A percentile compares a stretch with the other conserved stretches of the same genome.
Evolutionary conservation across 2,113 vertebrate species (phyloP).

Genomic region (Xerus inauris): DNA sequence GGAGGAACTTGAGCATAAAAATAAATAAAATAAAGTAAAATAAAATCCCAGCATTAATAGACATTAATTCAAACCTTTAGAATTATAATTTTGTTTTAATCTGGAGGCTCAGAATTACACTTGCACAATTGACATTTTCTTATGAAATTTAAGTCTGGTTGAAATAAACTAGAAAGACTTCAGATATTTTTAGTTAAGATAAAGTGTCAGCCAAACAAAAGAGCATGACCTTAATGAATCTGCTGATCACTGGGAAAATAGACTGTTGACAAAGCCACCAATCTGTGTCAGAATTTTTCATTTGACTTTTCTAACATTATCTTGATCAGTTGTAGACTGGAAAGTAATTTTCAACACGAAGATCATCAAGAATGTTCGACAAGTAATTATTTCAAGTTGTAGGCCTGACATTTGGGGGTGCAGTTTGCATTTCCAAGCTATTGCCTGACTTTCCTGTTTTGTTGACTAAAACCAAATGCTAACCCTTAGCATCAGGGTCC

Average conservation of each 20-base stretch:
- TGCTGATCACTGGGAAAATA: background rate
- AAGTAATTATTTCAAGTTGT: background rate
- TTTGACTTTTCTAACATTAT: background rate
- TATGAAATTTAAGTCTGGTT: conserved; percentile 9
- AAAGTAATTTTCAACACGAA: conserved; percentile 2
- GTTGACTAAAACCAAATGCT: background rate
- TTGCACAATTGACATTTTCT: conserved; percentile 1
- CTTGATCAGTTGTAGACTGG: background rate
- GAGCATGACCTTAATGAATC: background rate
- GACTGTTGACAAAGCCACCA: background rate
- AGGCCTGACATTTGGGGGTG: background rate
- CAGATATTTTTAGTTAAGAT: conserved; percentile 49
- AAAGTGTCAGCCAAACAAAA: background rate
- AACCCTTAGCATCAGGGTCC: background rate
- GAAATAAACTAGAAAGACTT: conserved; percentile 43
- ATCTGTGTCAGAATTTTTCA: background rate
- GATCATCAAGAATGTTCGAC: background rate
- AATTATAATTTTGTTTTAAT: background rate
- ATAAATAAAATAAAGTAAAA: background rate
- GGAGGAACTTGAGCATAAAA: too few species aligned
- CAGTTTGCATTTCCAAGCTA: fast-evolving
- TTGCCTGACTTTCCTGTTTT: background rate
- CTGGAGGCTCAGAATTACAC: conserved; percentile 12
- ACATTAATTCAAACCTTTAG: background rate
- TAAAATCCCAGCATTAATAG: background rate